Base-by-base conservation (phyloP, 2,797 vertebrate species). In the Macropodus opercularis region DNA sequence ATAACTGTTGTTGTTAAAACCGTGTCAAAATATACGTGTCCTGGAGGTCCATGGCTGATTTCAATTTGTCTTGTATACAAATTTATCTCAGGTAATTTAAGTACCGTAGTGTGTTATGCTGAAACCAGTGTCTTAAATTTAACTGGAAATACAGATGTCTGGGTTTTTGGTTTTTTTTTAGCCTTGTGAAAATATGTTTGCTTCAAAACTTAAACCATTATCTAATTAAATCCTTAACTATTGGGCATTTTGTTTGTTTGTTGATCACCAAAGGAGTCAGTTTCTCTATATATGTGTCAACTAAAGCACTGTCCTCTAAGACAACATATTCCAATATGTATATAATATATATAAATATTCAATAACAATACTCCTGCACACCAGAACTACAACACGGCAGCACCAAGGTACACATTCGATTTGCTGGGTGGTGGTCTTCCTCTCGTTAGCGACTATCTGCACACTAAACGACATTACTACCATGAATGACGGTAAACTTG, bases 271-370 rank as follows among this genome's bases (percentile, higher is more conserved):
- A 21, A 5, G 42, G 41, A 23, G 23, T 22, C 8, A 5, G 6
- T 3, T 8, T 5, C 2, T 41, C 1, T 14, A 13, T 22, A 22
- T 18, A 24, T 19, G 14, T 54, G 29, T 31, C 0, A 40, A 26
- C 6, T 36, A 27, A 39, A 39, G 58, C 42, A 44, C 23, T 43
- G 31, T 2, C 10, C 15, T 39, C n/a, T 9, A n/a, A 93, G 88
- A 94, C 93, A 94, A 93, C 91, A 74, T 91, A 89, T 90, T 93
- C n/a, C n/a, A n/a, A n/a, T n/a, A n/a, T n/a, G n/a, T n/a, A n/a
- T n/a, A n/a, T n/a, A n/a, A n/a, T n/a, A n/a, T n/a, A n/a, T n/a
- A n/a, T n/a, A n/a, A n/a, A n/a, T n/a, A n/a, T n/a, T n/a, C n/a
- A n/a, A 15, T 18, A 38, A 29, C 13, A 35, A 17, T 26, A 10